A percentile compares a stretch with the other conserved stretches of the same genome.
These are phyloP conservation scores for Torymus auratus DNA, from an alignment of 2,888 invertebrate species.

Conservation along the genomic window DNA sequence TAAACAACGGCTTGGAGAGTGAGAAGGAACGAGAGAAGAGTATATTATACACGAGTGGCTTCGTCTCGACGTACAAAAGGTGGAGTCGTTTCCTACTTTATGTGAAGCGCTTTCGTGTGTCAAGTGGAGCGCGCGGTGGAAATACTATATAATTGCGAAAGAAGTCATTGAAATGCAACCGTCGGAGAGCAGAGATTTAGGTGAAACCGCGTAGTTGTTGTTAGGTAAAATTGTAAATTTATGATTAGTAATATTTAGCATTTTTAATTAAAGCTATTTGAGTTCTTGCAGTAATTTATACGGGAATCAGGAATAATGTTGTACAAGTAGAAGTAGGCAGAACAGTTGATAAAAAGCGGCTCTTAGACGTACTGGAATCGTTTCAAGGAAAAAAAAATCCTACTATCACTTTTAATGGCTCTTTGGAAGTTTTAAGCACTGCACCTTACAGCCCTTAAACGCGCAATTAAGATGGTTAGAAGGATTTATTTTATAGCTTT, in stretches of 20 bases:
- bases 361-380: too few species aligned
- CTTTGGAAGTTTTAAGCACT: constrained; percentile 12
- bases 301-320: too few species aligned
- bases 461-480: constrained; percentile 3
- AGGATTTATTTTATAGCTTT: constrained; percentile 15
- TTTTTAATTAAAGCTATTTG: too few species aligned
- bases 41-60: constrained; percentile 28
- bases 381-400: neutral
- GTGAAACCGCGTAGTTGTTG: neutral
- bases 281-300: too few species aligned
- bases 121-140: neutral
- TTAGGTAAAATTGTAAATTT: neutral
- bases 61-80: constrained; percentile 30
- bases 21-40: constrained; percentile 1
- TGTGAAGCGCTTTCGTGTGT: constrained; percentile 15
- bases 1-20: constrained; percentile 22
- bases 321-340: too few species aligned
- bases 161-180: constrained; percentile 9
- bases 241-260: neutral
- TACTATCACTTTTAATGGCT: neutral
- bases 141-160: neutral
- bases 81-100: constrained; percentile 28
- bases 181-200: too few species aligned
- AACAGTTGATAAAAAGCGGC: too few species aligned
- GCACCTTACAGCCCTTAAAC: neutral